Conservation (phyloP, 2,797 vertebrate species). For the Anabacerthia variegaticeps region DNA sequence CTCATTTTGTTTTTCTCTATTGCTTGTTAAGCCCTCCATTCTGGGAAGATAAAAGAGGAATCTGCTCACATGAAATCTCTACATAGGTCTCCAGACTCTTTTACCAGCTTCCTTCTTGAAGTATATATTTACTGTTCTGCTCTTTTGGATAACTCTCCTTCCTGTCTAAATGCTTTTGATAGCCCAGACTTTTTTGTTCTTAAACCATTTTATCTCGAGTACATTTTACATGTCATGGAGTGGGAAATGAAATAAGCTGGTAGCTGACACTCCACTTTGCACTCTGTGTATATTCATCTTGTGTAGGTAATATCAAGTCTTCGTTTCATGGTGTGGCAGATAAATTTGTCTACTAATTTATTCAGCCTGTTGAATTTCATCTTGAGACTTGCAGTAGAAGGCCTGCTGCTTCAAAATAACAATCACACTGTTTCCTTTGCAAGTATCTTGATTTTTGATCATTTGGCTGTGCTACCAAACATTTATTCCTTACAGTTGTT, state of each 20-base stretch:
- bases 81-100: not conserved
- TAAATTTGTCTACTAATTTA: not conserved
- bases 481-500: not conserved
- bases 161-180: not conserved
- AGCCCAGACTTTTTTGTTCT: not conserved
- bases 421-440: not conserved
- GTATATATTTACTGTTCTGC: not conserved
- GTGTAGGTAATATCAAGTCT: not conserved
- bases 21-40: not conserved
- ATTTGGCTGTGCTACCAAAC: not conserved
- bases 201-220: not conserved
- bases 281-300: not conserved
- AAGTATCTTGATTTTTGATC: not conserved
- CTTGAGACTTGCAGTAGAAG: not conserved
- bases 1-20: not conserved
- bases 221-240: not conserved
- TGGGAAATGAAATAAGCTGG: not conserved
- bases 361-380: not conserved
- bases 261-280: not conserved
- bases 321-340: not conserved
- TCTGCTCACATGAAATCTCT: not conserved
- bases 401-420: not conserved
- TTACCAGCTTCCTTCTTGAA: not conserved
- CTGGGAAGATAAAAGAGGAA: not conserved
- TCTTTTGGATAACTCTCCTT: not conserved